Conservation (phyloP, 1,140 invertebrate species). For the Galleria mellonella region DNA sequence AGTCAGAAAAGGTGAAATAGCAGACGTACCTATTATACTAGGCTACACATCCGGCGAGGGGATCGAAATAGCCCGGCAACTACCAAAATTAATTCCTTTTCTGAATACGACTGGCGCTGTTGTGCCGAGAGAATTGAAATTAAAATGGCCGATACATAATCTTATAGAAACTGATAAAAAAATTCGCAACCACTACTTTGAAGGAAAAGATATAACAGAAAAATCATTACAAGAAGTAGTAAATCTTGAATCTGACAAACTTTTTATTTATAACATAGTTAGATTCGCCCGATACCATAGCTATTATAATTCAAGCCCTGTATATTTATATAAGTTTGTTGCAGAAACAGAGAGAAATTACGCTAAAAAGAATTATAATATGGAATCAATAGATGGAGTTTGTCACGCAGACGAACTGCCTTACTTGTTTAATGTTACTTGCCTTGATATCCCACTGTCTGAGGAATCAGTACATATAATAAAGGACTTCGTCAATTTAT, state of each 20-base stretch:
- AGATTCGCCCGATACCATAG: slow-evolving; percentile 43
- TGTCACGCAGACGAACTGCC: slow-evolving; percentile 60
- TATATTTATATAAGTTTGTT: slow-evolving; percentile 54
- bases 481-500: slow-evolving; percentile 37
- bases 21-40: slow-evolving; percentile 48
- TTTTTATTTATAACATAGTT: slow-evolving; percentile 50
- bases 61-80: slow-evolving; percentile 47
- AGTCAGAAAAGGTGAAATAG: slow-evolving; percentile 30
- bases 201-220: slow-evolving; percentile 24
- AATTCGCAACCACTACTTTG: slow-evolving; percentile 47
- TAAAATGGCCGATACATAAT: slow-evolving; percentile 25
- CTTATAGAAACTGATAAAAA: slow-evolving; percentile 26
- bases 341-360: slow-evolving; percentile 56
- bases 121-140: slow-evolving; percentile 58
- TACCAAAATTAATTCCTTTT: slow-evolving; percentile 7
- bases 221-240: slow-evolving; percentile 30
- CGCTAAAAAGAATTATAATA: slow-evolving; percentile 47
- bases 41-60: slow-evolving; percentile 58
- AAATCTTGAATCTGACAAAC: slow-evolving; percentile 39
- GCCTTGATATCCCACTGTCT: slow-evolving; percentile 40
- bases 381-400: slow-evolving; percentile 43
- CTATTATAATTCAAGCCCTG: slow-evolving; percentile 23
- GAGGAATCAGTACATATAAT: slow-evolving; percentile 36
- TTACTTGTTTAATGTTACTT: slow-evolving; percentile 52
- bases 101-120: slow-evolving; percentile 14